These are phyloP conservation scores for Leucophenga maculata DNA, from an alignment of 2,888 invertebrate species.

Conservation along the genomic window DNA sequence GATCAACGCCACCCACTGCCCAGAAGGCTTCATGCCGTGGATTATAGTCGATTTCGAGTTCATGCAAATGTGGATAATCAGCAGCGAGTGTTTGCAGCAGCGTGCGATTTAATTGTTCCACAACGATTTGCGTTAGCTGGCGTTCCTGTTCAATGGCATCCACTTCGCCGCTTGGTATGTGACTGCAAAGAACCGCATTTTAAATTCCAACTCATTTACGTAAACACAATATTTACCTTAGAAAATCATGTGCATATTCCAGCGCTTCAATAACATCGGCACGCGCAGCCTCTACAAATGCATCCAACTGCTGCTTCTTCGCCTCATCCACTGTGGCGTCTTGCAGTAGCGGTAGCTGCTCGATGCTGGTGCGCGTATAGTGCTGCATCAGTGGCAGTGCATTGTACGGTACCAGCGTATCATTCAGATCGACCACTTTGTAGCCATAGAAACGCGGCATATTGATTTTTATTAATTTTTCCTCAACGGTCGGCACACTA, in stretches of 20 bases:
- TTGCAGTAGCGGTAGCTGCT: slow-evolving; percentile 67
- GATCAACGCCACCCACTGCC: slow-evolving; percentile 83
- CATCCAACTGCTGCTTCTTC: slow-evolving; percentile 36
- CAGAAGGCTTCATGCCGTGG: slow-evolving; percentile 90
- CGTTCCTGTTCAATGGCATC: slow-evolving; percentile 49
- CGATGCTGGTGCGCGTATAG: slow-evolving; percentile 84
- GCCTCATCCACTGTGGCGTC: slow-evolving; percentile 18
- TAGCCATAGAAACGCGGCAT: slow-evolving; percentile 88
- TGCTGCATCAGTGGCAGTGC: slow-evolving; percentile 80
- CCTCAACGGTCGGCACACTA: slow-evolving; percentile 82
- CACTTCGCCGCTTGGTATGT: background rate
- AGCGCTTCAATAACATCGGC: slow-evolving; percentile 63
- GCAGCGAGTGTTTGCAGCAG: slow-evolving; percentile 76
- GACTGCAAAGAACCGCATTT: too few species aligned
- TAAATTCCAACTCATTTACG: too few species aligned
- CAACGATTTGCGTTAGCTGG: slow-evolving; percentile 71
- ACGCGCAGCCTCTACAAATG: slow-evolving; percentile 48
- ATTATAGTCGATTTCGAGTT: slow-evolving; percentile 79
- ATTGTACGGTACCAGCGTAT: slow-evolving; percentile 78
- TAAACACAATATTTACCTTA: slow-evolving; percentile 47
- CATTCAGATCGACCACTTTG: slow-evolving; percentile 77
- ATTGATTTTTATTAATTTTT: slow-evolving; percentile 87
- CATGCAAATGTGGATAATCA: slow-evolving; percentile 76
- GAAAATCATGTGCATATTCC: slow-evolving; percentile 59
- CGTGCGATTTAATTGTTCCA: slow-evolving; percentile 81